phyloP scores from a whole-genome alignment of 2,888 invertebrate species.

The Dioctria linearis region DNA sequence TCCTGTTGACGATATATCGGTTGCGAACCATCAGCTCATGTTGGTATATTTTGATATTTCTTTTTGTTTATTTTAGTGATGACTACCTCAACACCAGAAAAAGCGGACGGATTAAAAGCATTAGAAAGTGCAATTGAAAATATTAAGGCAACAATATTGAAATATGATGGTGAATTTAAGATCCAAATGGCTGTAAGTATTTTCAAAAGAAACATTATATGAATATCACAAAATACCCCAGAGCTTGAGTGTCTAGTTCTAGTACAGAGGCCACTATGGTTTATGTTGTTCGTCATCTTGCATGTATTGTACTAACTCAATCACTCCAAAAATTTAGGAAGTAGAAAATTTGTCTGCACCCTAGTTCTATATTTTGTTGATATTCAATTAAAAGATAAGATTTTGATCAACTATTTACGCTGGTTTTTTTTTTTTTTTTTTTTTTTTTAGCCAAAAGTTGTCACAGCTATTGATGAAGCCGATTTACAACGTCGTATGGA shows the following conservation, averaged over 20 bases:
- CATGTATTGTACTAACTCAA: too few species aligned
- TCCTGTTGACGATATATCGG: too few species aligned
- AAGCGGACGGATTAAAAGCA: conserved; percentile 91
- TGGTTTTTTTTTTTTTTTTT: conserved; percentile 61
- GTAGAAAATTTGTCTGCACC: too few species aligned
- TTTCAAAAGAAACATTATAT: neutral
- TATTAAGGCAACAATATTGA: conserved; percentile 86
- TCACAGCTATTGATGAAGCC: conserved; percentile 98
- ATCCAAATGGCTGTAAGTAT: conserved; percentile 91
- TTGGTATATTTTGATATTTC: neutral
- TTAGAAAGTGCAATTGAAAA: conserved; percentile 91
- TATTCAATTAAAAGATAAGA: conserved; percentile 12
- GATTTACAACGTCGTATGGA: conserved; percentile 95
- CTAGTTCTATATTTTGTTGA: conserved; percentile 14
- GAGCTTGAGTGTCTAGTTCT: too few species aligned
- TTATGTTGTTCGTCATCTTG: too few species aligned
- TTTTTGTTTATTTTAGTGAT: conserved; percentile 76
- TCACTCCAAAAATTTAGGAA: too few species aligned
- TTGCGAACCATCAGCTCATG: too few species aligned
- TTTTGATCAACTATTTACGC: too few species aligned
- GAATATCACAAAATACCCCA: neutral
- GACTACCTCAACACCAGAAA: conserved; percentile 98
- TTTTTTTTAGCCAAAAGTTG: conserved; percentile 88
- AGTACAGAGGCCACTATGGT: neutral
- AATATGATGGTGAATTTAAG: conserved; percentile 92